Conservation (phyloP, 2,797 vertebrate species). For the Pogonophryne albipinna region DNA sequence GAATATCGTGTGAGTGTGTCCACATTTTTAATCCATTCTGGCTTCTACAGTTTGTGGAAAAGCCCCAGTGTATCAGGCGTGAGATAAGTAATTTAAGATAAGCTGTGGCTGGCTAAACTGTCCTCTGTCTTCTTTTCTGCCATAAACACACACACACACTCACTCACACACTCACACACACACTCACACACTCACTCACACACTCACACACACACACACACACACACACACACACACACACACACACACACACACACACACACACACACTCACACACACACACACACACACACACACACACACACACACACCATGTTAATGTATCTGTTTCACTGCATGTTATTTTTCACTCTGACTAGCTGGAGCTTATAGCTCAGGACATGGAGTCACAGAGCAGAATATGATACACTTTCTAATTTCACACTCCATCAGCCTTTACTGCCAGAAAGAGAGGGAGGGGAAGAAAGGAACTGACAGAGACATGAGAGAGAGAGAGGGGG, state of each 20-base stretch:
- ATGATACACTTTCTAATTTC: conserved; percentile 99
- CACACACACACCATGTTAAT: conserved; percentile 76
- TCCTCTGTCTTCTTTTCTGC: conserved; percentile 56
- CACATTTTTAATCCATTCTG: conserved; percentile 58
- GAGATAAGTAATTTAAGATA: conserved; percentile 80
- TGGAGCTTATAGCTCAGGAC: conserved; percentile 82
- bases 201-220: conserved; percentile 23
- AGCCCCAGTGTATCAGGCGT: conserved; percentile 66
- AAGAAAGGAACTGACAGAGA: conserved; percentile 63
- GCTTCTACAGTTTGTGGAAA: conserved; percentile 55
- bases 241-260: conserved; percentile 11
- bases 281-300: not conserved
- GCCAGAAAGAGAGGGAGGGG: conserved; percentile 79
- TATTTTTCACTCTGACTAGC: conserved; percentile 84
- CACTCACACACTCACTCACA: conserved; percentile 5
- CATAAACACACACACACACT: conserved; percentile 15
- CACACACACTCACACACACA: not conserved
- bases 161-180: conserved; percentile 23
- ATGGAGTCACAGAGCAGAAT: conserved; percentile 87
- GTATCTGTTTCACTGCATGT: conserved; percentile 82
- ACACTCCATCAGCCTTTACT: conserved; percentile 97
- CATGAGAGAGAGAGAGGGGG: conserved; percentile 27
- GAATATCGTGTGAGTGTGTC: conserved; percentile 21
- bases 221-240: conserved; percentile 9
- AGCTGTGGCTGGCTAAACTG: conserved; percentile 70